phyloP scores from a whole-genome alignment of 2,797 vertebrate species.

The Galago senegalensis region DNA sequence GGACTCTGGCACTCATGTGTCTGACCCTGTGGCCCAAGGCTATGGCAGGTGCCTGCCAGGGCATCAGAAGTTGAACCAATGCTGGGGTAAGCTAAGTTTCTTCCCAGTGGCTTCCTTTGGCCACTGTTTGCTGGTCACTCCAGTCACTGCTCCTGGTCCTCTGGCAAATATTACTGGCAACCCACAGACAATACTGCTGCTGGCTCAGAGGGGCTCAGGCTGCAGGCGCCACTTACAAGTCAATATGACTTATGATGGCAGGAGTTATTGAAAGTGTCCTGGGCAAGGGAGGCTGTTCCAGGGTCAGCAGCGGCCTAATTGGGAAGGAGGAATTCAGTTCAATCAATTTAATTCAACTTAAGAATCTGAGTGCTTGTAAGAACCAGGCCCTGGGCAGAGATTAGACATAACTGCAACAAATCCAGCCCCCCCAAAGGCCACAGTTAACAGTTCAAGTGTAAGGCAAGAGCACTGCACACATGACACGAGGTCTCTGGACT shows the following conservation, averaged over 20 bases:
- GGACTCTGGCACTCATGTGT: neutral
- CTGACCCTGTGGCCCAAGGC: neutral
- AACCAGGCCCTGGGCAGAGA: neutral
- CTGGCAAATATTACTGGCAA: neutral
- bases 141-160: neutral
- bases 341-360: neutral
- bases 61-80: neutral
- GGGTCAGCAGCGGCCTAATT: neutral
- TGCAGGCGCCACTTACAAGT: neutral
- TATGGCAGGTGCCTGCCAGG: fast-evolving
- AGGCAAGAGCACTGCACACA: neutral
- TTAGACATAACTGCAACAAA: neutral
- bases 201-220: neutral
- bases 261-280: neutral
- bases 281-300: neutral
- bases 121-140: neutral
- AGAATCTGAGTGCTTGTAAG: neutral
- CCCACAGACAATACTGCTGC: neutral
- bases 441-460: neutral
- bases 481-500: neutral
- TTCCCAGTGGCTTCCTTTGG: neutral
- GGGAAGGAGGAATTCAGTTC: neutral
- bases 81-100: neutral
- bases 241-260: neutral
- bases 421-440: neutral